Conservation (phyloP, 2,113 vertebrate species). For the Kryptolebias marmoratus region DNA sequence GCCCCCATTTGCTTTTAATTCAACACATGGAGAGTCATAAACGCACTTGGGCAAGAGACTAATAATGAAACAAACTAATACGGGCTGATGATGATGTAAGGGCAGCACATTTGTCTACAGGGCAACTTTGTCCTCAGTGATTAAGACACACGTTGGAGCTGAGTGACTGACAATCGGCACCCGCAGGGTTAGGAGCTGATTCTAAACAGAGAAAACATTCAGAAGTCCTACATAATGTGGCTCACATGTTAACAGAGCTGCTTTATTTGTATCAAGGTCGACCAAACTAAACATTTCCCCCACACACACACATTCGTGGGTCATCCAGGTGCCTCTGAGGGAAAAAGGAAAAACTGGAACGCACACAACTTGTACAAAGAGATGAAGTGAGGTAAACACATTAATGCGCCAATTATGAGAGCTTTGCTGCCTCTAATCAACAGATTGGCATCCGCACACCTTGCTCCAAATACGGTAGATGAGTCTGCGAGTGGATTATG, state of each 20-base stretch:
- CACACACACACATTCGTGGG: constrained; percentile 2
- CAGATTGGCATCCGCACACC: constrained; percentile 44
- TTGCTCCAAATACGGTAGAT: constrained; percentile 33
- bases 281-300: constrained; percentile 33
- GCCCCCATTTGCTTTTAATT: constrained; percentile 67
- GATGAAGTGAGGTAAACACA: constrained; percentile 53
- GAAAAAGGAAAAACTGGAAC: constrained; percentile 22
- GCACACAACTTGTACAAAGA: constrained; percentile 34
- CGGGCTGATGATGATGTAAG: constrained; percentile 31
- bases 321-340: constrained; percentile 30
- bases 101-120: constrained; percentile 20
- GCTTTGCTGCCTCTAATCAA: constrained; percentile 48
- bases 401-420: constrained; percentile 62
- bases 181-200: constrained; percentile 4
- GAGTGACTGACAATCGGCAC: constrained; percentile 18
- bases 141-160: constrained; percentile 2
- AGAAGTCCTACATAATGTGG: constrained; percentile 43
- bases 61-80: constrained; percentile 42
- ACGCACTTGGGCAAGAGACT: neutral
- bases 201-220: constrained; percentile 7
- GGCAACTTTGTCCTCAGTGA: constrained; percentile 29
- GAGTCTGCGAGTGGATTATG: constrained; percentile 54
- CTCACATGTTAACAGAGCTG: constrained; percentile 64
- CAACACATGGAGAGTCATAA: constrained; percentile 57
- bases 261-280: constrained; percentile 40